Evolutionary conservation across 1,140 invertebrate species (phyloP).

Genomic region (Homarus americanus): DNA sequence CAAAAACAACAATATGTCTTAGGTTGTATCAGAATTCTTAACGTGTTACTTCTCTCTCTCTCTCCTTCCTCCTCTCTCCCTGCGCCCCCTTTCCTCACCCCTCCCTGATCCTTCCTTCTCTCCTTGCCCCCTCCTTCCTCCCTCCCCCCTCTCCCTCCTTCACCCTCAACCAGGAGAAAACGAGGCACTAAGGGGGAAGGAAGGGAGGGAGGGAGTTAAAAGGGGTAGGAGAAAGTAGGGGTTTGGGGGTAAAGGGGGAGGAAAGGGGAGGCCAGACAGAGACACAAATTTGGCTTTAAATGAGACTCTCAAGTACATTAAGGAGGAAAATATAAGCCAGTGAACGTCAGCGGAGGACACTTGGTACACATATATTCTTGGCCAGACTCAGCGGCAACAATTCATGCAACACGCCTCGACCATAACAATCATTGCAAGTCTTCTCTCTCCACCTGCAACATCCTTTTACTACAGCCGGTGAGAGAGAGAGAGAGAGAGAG

Average conservation of each 20-base stretch:
- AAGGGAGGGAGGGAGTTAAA: background rate
- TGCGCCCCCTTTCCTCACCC: no score
- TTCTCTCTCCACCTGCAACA: background rate
- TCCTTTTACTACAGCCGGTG: background rate
- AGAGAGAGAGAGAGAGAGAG: background rate
- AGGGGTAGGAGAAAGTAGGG: background rate
- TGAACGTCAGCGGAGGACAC: slow-evolving; percentile 8
- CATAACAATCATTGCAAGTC: slow-evolving; percentile 35
- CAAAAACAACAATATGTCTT: no score
- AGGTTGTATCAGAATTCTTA: no score
- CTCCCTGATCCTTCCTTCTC: no score
- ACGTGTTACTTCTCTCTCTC: no score
- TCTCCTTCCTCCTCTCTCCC: no score
- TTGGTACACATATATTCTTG: slow-evolving; percentile 10
- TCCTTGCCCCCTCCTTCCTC: no score
- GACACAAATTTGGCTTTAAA: slow-evolving; percentile 25
- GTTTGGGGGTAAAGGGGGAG: background rate
- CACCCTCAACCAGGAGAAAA: background rate
- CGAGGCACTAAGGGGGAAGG: background rate
- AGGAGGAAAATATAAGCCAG: slow-evolving; percentile 11
- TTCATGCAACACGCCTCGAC: slow-evolving; percentile 22
- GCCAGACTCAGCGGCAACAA: slow-evolving; percentile 14
- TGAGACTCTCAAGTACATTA: slow-evolving; percentile 6
- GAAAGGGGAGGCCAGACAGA: background rate
- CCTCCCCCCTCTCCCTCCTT: background rate